Conservation (phyloP, 2,113 vertebrate species). For the Paracanthobrama guichenoti region DNA sequence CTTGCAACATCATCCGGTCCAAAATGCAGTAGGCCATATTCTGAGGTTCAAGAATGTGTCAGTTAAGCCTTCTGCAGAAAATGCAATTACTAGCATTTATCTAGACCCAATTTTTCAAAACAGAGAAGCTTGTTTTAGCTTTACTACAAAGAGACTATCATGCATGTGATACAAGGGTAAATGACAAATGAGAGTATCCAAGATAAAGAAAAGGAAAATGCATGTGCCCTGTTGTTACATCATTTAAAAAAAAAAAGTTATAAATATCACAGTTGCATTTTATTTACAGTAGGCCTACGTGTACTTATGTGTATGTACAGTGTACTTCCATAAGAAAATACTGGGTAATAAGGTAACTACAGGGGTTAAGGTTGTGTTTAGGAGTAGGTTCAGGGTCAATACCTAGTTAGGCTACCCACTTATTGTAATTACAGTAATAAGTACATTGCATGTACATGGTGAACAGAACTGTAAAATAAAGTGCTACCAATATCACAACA, state of each 20-base stretch:
- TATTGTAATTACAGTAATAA: too few species aligned
- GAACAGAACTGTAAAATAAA: too few species aligned
- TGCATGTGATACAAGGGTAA: neutral
- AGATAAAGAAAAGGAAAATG: neutral
- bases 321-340: too few species aligned
- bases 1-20: constrained; percentile 53
- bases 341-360: too few species aligned
- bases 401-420: too few species aligned
- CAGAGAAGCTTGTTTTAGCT: neutral
- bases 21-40: neutral
- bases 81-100: neutral
- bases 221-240: neutral
- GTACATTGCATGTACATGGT: too few species aligned
- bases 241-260: too few species aligned
- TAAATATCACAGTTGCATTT: neutral
- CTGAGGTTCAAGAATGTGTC: constrained; percentile 18
- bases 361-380: too few species aligned
- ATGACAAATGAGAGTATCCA: neutral
- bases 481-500: neutral
- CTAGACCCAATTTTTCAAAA: neutral
- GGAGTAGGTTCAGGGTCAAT: too few species aligned
- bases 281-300: too few species aligned
- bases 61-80: neutral
- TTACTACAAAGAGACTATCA: neutral
- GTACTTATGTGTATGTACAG: too few species aligned